A percentile compares a stretch with the other conserved stretches of the same genome.
Conservation (phyloP, 1,140 invertebrate genomes). For the Acyrthosiphon pisum region DNA sequence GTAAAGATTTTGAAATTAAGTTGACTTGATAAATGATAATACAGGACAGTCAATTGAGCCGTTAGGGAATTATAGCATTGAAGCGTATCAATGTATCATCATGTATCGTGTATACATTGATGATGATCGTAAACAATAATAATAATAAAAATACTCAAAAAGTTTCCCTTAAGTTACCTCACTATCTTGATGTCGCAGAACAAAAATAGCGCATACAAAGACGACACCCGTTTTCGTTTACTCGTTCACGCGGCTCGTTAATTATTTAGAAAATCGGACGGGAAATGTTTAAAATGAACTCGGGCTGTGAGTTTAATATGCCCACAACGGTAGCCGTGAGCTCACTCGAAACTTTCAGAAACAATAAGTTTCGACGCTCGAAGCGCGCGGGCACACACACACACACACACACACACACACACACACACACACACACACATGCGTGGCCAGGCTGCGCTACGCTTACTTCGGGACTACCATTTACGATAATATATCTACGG, state of each 20-base stretch:
- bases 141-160: neutral
- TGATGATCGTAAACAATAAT: neutral
- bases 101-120: neutral
- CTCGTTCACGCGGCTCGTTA: neutral
- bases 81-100: neutral
- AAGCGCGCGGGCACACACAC: neutral
- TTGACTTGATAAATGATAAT: neutral
- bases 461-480: neutral
- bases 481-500: conserved; percentile 24
- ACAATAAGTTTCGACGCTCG: conserved; percentile 32
- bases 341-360: conserved; percentile 3
- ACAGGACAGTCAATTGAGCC: neutral
- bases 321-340: neutral
- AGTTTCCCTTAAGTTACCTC: neutral
- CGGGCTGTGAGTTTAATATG: neutral
- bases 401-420: neutral
- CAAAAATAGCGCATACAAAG: neutral
- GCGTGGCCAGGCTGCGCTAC: neutral
- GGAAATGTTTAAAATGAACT: conserved; percentile 24
- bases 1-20: neutral
- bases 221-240: neutral
- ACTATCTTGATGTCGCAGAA: neutral
- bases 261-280: neutral
- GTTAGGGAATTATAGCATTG: too few species aligned
- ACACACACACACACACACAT: too few species aligned